These are phyloP conservation scores for Melanotus villosus DNA, from an alignment of 2,888 invertebrate genomes.

Conservation along the genomic window DNA sequence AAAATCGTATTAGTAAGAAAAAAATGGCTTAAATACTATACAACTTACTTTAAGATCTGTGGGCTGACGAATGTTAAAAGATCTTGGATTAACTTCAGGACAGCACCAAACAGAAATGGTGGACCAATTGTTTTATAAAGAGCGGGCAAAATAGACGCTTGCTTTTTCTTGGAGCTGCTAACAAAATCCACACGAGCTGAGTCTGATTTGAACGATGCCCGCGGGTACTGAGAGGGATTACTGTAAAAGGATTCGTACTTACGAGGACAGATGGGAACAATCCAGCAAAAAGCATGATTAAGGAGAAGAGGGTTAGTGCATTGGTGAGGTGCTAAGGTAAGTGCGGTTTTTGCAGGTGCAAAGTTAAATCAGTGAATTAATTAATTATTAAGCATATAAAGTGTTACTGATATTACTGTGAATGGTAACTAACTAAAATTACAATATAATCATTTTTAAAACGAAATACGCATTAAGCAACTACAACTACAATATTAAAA, in stretches of 20 bases:
- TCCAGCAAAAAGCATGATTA: background rate
- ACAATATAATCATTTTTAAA: no score
- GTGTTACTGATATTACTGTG: no score
- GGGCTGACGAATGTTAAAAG: constrained; percentile 91
- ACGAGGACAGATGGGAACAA: background rate
- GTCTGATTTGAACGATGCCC: constrained; percentile 78
- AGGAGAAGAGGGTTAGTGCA: background rate
- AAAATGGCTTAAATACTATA: background rate
- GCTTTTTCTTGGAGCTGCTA: constrained; percentile 76
- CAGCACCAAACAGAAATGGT: constrained; percentile 87
- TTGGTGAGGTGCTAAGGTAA: background rate
- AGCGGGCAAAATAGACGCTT: constrained; percentile 88
- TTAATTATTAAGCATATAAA: no score
- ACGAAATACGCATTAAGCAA: no score
- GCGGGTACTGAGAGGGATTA: constrained; percentile 63
- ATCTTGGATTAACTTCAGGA: constrained; percentile 88
- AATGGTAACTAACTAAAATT: no score
- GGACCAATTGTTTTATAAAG: constrained; percentile 90
- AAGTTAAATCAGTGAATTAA: constrained; percentile 59
- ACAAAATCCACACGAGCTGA: constrained; percentile 84
- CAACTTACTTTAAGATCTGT: constrained; percentile 83
- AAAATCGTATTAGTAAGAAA: constrained; percentile 21
- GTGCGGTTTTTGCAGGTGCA: constrained; percentile 5
- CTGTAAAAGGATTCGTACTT: background rate
- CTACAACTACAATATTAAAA: no score